phyloP scores from a whole-genome alignment of 1,140 invertebrate genomes.

The Ips nitidus region DNA sequence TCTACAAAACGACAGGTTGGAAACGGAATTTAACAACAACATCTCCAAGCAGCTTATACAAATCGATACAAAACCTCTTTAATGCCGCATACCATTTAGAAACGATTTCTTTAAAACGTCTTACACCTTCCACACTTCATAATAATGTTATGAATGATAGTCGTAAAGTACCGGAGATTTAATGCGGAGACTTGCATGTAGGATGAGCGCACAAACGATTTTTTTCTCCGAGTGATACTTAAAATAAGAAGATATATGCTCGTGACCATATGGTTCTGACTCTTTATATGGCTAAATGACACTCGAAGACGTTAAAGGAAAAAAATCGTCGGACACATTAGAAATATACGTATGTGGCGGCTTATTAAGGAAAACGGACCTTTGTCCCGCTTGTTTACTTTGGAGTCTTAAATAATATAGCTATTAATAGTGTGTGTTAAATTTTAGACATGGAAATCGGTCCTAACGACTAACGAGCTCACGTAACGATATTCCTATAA shows the following conservation, averaged over 20 bases:
- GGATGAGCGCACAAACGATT: slow-evolving; percentile 6
- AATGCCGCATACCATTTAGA: neutral
- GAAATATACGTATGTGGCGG: too few relatives aligned
- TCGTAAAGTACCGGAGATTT: slow-evolving; percentile 1
- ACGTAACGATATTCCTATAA: neutral
- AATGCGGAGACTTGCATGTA: neutral
- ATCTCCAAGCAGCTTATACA: too few relatives aligned
- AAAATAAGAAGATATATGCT: slow-evolving; percentile 1
- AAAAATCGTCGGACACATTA: neutral
- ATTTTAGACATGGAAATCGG: too few relatives aligned
- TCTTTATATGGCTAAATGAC: neutral
- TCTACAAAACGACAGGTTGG: too few relatives aligned
- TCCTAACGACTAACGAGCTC: neutral
- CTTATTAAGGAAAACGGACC: too few relatives aligned
- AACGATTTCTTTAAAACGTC: neutral
- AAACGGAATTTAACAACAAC: too few relatives aligned
- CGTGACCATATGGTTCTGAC: slow-evolving; percentile 4
- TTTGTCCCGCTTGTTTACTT: too few relatives aligned
- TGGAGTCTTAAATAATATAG: too few relatives aligned
- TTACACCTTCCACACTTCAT: neutral
- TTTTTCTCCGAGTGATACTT: neutral
- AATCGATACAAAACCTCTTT: neutral
- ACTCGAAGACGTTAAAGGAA: neutral
- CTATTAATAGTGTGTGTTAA: too few relatives aligned
- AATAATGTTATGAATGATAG: slow-evolving; percentile 1